Evolutionary conservation across 2,888 invertebrate genomes (phyloP).

Genomic region (Erebia aethiops): DNA sequence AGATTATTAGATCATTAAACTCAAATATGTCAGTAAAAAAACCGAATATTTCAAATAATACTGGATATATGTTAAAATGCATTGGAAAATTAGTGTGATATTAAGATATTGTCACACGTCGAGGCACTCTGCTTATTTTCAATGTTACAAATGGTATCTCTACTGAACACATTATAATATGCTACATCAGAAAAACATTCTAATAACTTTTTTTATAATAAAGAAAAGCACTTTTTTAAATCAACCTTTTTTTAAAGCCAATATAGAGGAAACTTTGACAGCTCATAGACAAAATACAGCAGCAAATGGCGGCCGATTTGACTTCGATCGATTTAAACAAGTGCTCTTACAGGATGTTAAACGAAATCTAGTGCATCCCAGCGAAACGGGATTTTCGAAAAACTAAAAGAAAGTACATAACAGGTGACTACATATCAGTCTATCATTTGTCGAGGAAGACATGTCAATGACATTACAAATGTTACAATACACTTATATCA

Average conservation of each 20-base stretch:
- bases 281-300: conserved; percentile 30
- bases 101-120: conserved; percentile 71
- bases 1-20: conserved; percentile 22
- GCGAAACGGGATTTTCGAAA: conserved; percentile 59
- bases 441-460: conserved; percentile 74
- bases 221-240: conserved; percentile 74
- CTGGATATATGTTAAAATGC: conserved; percentile 29
- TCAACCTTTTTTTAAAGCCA: conserved; percentile 31
- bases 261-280: conserved; percentile 32
- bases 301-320: background rate
- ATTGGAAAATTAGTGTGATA: conserved; percentile 51
- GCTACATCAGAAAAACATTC: conserved; percentile 35
- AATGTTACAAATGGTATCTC: conserved; percentile 57
- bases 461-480: conserved; percentile 51
- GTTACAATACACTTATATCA: conserved; percentile 67
- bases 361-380: conserved; percentile 79
- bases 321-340: conserved; percentile 58
- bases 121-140: conserved; percentile 70
- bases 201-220: conserved; percentile 41
- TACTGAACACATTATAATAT: conserved; percentile 66
- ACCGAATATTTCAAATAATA: conserved; percentile 19
- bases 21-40: conserved; percentile 9
- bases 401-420: conserved; percentile 45
- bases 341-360: conserved; percentile 66
- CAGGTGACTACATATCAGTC: conserved; percentile 71